Evolutionary conservation across 2,113 vertebrate species (phyloP).

Genomic region (Gallinago undulata): DNA sequence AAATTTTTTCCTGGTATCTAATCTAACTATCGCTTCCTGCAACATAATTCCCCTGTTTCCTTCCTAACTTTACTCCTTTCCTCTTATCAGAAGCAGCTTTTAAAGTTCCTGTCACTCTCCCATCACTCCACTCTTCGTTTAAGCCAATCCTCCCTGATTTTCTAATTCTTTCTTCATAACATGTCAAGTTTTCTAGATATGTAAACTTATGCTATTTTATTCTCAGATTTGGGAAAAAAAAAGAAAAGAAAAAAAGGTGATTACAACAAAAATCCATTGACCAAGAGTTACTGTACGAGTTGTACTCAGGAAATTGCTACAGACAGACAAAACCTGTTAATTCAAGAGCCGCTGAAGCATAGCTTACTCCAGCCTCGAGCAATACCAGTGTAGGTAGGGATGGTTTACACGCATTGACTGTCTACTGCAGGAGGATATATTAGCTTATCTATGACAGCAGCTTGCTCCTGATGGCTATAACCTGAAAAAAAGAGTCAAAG

Average conservation of each 20-base stretch:
- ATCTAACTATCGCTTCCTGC: not conserved
- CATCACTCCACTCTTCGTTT: not conserved
- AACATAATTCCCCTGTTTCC: not conserved
- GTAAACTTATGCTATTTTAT: not conserved
- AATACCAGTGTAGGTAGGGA: constrained; percentile 32
- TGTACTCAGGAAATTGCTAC: not conserved
- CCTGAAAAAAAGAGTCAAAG: constrained; percentile 28
- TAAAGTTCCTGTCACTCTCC: not conserved
- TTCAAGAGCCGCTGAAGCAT: constrained; percentile 50
- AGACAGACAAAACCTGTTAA: constrained; percentile 64
- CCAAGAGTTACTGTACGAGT: not conserved
- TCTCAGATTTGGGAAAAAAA: not conserved
- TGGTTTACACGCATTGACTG: constrained; percentile 16
- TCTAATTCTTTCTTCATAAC: not conserved
- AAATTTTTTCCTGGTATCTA: not conserved
- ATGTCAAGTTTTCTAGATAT: not conserved
- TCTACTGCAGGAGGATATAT: constrained; percentile 34
- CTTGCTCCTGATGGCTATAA: constrained; percentile 54
- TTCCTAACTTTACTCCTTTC: not conserved
- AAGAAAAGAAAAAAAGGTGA: not conserved
- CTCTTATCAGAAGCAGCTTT: not conserved
- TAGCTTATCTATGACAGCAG: constrained; percentile 60
- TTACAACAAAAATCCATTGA: not conserved
- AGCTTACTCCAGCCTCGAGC: constrained; percentile 52
- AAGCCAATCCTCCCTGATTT: not conserved